Conservation (phyloP, 1,140 invertebrate genomes). For the Zaprionus ornatus region DNA sequence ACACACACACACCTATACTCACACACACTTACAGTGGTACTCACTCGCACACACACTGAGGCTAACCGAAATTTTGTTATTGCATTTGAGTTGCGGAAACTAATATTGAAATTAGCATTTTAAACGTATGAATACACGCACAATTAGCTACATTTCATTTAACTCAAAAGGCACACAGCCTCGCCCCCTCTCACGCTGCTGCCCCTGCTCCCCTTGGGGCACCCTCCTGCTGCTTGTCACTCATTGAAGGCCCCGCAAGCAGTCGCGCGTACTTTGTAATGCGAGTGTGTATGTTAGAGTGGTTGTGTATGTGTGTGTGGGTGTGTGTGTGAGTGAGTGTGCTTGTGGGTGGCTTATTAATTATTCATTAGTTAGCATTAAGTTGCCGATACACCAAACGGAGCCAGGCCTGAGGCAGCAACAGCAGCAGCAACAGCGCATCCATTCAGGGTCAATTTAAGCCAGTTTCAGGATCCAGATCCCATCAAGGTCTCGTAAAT, state of each 20-base stretch:
- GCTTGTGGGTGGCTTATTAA: constrained; percentile 66
- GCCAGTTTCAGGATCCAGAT: background rate
- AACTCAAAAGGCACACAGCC: constrained; percentile 54
- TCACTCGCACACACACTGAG: constrained; percentile 10
- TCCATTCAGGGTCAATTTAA: constrained; percentile 36
- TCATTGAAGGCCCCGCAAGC: constrained; percentile 11
- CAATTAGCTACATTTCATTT: constrained; percentile 78
- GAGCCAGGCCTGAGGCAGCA: constrained; percentile 34
- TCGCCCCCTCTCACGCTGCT: background rate
- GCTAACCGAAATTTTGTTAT: constrained; percentile 32
- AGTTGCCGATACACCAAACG: constrained; percentile 55
- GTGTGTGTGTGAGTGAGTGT: constrained; percentile 8
- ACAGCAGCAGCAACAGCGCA: background rate
- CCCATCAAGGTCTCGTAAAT: constrained; percentile 52
- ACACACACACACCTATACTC: background rate
- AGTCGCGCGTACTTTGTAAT: constrained; percentile 50
- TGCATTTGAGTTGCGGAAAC: constrained; percentile 63
- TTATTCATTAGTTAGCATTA: constrained; percentile 82
- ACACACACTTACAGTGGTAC: constrained; percentile 9
- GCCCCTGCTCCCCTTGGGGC: background rate
- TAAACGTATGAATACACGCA: constrained; percentile 79
- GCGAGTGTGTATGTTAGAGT: constrained; percentile 7
- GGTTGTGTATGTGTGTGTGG: constrained; percentile 19
- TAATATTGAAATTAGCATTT: constrained; percentile 82
- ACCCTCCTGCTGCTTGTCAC: too few relatives aligned